Percentiles rank a stretch among this genome's conserved stretches.
Conservation (phyloP, 2,797 vertebrate genomes). For the Sylvilagus floridanus region DNA sequence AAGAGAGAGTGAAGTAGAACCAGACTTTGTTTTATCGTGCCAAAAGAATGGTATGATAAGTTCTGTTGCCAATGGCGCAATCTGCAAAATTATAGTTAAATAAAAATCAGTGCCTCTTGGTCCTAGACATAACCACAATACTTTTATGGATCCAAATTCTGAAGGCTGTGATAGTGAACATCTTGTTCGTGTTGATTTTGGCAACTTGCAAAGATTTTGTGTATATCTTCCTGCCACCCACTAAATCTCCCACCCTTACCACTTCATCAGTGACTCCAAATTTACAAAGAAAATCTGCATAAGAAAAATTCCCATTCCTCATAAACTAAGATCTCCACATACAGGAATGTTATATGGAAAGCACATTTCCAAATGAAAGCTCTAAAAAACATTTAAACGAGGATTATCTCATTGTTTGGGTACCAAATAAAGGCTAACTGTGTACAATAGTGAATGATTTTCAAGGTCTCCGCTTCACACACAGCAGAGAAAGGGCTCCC, state of each 20-base stretch:
- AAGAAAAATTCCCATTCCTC: slow-evolving; percentile 64
- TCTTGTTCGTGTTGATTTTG: slow-evolving; percentile 77
- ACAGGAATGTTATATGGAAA: slow-evolving; percentile 68
- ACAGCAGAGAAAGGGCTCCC: background rate
- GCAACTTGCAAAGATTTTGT: slow-evolving; percentile 68
- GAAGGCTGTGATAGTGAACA: slow-evolving; percentile 71
- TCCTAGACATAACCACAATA: slow-evolving; percentile 70
- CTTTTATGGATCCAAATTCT: slow-evolving; percentile 74
- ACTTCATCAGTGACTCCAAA: slow-evolving; percentile 72
- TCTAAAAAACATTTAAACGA: slow-evolving; percentile 59
- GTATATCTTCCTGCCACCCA: slow-evolving; percentile 63
- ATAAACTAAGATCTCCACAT: slow-evolving; percentile 65
- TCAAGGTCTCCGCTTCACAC: background rate
- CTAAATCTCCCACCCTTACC: slow-evolving; percentile 68
- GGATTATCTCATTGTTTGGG: slow-evolving; percentile 69
- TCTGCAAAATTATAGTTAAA: slow-evolving; percentile 62
- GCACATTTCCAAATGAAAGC: slow-evolving; percentile 63
- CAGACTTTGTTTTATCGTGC: slow-evolving; percentile 66
- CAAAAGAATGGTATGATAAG: slow-evolving; percentile 64
- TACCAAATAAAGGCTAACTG: slow-evolving; percentile 58
- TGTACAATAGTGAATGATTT: slow-evolving; percentile 37
- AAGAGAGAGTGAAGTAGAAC: slow-evolving; percentile 56
- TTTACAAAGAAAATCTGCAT: slow-evolving; percentile 76
- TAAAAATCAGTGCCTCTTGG: slow-evolving; percentile 66
- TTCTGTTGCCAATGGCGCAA: slow-evolving; percentile 62